These are phyloP conservation scores for Unio delphinus DNA, from an alignment of 2,888 invertebrate species.

Conservation along the genomic window DNA sequence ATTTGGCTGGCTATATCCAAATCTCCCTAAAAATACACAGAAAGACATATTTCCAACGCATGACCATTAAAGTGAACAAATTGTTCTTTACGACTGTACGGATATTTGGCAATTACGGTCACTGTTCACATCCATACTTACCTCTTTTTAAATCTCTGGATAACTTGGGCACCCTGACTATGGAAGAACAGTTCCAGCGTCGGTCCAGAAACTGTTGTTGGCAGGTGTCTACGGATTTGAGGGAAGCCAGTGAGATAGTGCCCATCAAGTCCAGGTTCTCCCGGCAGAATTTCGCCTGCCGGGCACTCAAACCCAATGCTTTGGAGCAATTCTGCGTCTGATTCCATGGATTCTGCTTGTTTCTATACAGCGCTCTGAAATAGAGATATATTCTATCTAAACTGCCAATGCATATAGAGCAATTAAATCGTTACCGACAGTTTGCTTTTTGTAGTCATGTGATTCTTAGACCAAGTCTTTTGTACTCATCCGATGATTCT, in stretches of 20 bases:
- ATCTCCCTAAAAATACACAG: no score
- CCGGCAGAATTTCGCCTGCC: constrained; percentile 61
- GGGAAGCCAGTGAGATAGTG: constrained; percentile 83
- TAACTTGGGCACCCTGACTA: constrained; percentile 80
- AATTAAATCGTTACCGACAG: no score
- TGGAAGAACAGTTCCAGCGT: constrained; percentile 88
- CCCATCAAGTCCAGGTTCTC: constrained; percentile 76
- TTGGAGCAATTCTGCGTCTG: constrained; percentile 62
- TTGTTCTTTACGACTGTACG: neutral
- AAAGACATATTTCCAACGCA: no score
- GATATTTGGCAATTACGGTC: constrained; percentile 2
- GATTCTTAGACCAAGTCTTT: no score
- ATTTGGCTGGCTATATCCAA: no score
- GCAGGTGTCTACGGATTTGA: constrained; percentile 78
- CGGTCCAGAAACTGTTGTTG: constrained; percentile 81
- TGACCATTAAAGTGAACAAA: constrained; percentile 7
- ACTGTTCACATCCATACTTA: constrained; percentile 65
- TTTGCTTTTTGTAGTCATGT: no score
- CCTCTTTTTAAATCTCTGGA: constrained; percentile 86
- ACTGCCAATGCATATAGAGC: no score
- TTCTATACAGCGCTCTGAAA: constrained; percentile 64
- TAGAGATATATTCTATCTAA: no score
- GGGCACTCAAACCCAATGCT: constrained; percentile 51
- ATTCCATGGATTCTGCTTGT: constrained; percentile 62
- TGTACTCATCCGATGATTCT: no score